Evolutionary conservation across 2,113 vertebrate genomes (phyloP), one percentile per base, ranked within the genome.

Genomic region (Spermophilus dauricus): DNA sequence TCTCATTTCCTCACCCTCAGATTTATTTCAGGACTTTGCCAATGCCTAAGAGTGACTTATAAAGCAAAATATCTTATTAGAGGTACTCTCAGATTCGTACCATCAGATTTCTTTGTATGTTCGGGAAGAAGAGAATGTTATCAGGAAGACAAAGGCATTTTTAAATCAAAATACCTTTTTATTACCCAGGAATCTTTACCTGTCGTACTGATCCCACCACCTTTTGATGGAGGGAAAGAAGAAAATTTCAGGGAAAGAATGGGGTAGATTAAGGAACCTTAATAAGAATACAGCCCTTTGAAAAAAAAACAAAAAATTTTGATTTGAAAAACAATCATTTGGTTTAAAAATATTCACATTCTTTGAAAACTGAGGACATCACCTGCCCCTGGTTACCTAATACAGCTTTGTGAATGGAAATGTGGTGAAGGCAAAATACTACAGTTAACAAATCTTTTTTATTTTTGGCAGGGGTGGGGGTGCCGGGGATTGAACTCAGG

Each of bases 111-210:
- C 42, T 86, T 5, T 82, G 5, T 85, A 24, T 84, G 32, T 86
- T 39, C 14, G 20, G 73, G 32, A 8, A 94, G 72, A 65, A 37
- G n/a, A 58, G 24, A 91, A 45, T 39, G 58, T 51, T 12, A 73
- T 32, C 76, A 42, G 73, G 75, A 86, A 96, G 53, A 81, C 42
- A 75, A 53, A 82, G n/a, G 30, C 17, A 30, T 80, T 93, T 83
- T 85, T 9, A 77, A 88, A 80, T 63, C 48, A 51, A 51, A 11
- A 51, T 51, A 51, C 48, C 48, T 12, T 51, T 76, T 34, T 77
- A 75, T 0, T 77, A 87, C 32, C 26, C 63, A 8, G 42, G 48
- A 77, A 24, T 78, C 78, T 58, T 86, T 8, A 45, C 69, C 58
- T 82, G 24, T 86, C 75, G 34, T 34, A 48, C 17, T 77, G 83